Percentiles rank a stretch among this genome's conserved stretches.
Evolutionary conservation across 2,797 vertebrate genomes (phyloP).

Genomic region (Chiroxiphia lanceolata): DNA sequence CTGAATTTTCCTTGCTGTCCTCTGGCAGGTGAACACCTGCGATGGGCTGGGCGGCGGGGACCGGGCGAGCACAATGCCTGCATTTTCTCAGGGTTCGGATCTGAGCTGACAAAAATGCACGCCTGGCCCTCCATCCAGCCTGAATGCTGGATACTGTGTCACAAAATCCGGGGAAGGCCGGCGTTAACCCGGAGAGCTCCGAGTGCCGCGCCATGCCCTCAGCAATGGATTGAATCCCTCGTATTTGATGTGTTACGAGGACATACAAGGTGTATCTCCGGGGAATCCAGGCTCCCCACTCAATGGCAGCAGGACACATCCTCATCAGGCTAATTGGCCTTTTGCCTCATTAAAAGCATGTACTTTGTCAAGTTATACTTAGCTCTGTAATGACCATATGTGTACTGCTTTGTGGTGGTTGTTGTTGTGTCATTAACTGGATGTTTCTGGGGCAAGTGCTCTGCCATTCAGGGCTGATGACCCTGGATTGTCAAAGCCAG

Average conservation of each 20-base stretch:
- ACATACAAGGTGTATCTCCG: not conserved
- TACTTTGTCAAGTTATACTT: not conserved
- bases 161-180: not conserved
- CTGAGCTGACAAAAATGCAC: conserved; percentile 10
- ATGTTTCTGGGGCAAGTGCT: not conserved
- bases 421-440: not conserved
- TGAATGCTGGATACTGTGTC: not conserved
- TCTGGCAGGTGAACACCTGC: not conserved
- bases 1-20: not conserved
- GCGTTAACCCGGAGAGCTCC: not conserved
- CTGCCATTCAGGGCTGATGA: not conserved
- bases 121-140: not conserved
- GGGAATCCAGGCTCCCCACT: not conserved
- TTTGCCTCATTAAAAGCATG: conserved; percentile 13
- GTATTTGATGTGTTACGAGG: not conserved
- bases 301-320: not conserved
- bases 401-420: not conserved
- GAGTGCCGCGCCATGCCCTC: not conserved
- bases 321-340: conserved; percentile 12
- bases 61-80: not conserved
- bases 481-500: conserved; percentile 10
- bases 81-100: conserved; percentile 23
- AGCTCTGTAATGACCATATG: not conserved
- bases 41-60: not conserved
- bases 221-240: not conserved